phyloP scores from a whole-genome alignment of 1,140 invertebrate genomes.

The Scylla paramamosain region DNA sequence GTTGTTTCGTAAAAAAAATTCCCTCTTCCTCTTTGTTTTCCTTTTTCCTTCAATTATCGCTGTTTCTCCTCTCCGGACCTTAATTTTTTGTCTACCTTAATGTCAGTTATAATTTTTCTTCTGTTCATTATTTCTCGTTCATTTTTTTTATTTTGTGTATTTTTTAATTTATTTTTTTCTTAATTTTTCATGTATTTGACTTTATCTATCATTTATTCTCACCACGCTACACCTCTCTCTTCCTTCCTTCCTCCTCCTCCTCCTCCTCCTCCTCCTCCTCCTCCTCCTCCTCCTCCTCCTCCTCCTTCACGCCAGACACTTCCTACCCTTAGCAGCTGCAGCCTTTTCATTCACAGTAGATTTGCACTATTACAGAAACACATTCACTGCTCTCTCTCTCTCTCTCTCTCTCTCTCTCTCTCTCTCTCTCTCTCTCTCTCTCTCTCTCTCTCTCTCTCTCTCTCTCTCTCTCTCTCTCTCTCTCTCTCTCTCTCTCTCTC shows the following conservation, averaged over 20 bases:
- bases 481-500: not conserved
- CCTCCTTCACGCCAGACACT: not conserved
- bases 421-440: not conserved
- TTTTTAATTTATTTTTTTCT: not conserved
- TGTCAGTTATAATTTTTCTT: not conserved
- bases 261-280: conserved; percentile 1
- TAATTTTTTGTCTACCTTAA: not conserved
- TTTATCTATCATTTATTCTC: not conserved
- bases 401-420: not conserved
- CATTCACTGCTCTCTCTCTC: not conserved
- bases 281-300: not conserved
- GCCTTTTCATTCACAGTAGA: not conserved
- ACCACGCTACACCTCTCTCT: not conserved
- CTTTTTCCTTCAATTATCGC: not conserved
- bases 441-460: not conserved
- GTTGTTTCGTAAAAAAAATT: too few relatives aligned
- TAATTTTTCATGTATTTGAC: not conserved
- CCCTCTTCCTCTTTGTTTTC: not conserved
- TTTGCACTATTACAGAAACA: not conserved
- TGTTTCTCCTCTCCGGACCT: not conserved
- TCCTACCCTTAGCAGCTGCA: not conserved
- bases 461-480: not conserved
- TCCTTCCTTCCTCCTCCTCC: not conserved
- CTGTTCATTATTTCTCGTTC: not conserved
- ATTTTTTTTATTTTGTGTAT: not conserved